Percentiles rank a stretch among this genome's conserved stretches.
Conservation (phyloP, 1,140 invertebrate species). For the Macrobrachium nipponense region DNA sequence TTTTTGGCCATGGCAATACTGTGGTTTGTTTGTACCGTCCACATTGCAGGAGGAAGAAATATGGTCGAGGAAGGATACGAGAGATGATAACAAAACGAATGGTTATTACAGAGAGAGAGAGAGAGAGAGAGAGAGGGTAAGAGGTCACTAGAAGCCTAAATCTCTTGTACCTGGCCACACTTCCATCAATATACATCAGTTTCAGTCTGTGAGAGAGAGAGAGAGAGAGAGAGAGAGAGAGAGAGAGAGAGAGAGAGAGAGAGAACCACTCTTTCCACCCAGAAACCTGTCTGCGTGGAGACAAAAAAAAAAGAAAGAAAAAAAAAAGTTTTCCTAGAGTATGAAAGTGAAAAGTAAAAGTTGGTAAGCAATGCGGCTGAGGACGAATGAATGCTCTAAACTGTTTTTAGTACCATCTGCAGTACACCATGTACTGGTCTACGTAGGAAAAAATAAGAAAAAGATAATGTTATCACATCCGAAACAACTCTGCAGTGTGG, state of each 20-base stretch:
- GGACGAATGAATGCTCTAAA: too few relatives aligned
- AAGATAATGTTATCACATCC: too few relatives aligned
- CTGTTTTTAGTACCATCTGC: too few relatives aligned
- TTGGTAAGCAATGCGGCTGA: too few relatives aligned
- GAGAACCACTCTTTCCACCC: too few relatives aligned
- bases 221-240: background rate
- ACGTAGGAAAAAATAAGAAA: too few relatives aligned
- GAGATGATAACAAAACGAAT: background rate
- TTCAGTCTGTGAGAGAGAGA: background rate
- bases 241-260: background rate
- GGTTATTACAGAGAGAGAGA: constrained; percentile 1
- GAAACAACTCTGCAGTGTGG: too few relatives aligned
- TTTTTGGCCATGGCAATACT: background rate
- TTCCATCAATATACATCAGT: too few relatives aligned
- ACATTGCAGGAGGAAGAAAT: background rate
- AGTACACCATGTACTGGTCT: too few relatives aligned
- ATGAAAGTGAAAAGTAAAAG: background rate
- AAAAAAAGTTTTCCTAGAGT: background rate
- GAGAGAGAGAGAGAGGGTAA: background rate
- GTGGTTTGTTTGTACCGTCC: background rate
- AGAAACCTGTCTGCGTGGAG: background rate
- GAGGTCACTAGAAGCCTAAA: too few relatives aligned
- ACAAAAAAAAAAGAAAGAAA: background rate
- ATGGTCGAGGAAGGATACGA: background rate
- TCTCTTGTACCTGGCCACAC: too few relatives aligned